Base-by-base conservation (phyloP, 2,113 vertebrate genomes). In the Xiphophorus couchianus region DNA sequence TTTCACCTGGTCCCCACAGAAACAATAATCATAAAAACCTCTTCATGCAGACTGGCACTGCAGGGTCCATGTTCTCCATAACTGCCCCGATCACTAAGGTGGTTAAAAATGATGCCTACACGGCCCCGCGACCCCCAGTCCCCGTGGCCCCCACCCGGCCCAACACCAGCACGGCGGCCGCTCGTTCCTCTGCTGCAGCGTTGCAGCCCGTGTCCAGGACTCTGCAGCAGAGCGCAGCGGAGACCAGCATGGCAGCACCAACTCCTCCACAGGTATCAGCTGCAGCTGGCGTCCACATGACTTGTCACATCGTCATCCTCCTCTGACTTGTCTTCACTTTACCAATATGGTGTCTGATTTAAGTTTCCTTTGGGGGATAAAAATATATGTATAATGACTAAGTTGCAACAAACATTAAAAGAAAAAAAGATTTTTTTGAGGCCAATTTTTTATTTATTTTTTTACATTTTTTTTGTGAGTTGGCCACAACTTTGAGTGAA, bases 41-140 rank as follows among this genome's bases (percentile, higher is more conserved):
- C 61, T 71, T 74, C 1, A 1, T 9, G 25, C 86, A 98, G 97
- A 63, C 94, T 4, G 94, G 95, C 54, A 35, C 94, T 72, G 89
- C 86, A 48, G 93, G 94, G 76, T 95, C 94, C 7, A 88, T 94
- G 31, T 95, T 97, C 75, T 96, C 96, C 51, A 78, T 97, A 86
- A 95, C 95, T 25, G 91, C 94, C 62, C 96, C 97, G 0, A 95
- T 99, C 82, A 99, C 98, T 76, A 99, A 99, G 92, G 98, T 99
- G 89, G 97, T 99, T 71, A 97, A 98, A 93, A 99, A 99, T 0
- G 98, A 99, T 80, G 90, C 96, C 0, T 99, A 99, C 90, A 96
- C 96, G 0, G 97, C 97, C 61, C 95, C 95, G 0, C 91, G 95
- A 19, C 88, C 95, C 60, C 90, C 95, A 4, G 84, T 86, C 48